Evolutionary conservation across 2,888 invertebrate genomes (phyloP), one percentile per base, ranked within the genome.

Genomic region (Drosophila picticornis): DNA sequence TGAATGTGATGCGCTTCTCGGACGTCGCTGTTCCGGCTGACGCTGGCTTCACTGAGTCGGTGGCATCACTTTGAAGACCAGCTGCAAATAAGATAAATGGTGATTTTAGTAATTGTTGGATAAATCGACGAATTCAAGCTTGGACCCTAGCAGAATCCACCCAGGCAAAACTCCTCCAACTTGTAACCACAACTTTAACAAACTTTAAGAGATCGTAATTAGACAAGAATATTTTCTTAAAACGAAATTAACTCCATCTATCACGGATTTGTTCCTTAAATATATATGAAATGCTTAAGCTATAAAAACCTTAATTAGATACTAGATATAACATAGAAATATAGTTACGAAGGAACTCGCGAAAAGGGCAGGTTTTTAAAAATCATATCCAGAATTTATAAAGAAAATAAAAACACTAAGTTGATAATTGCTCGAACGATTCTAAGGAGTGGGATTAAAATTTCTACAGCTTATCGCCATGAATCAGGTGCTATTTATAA

Each of bases 1-100:
- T 93, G 57, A 93, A 92, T 0, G 85, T 92, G 13, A 93, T 93
- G 10, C 90, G 92, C 65, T 91, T 92, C 13, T 93, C 93, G 2
- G 84, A 10, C 7, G 84, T 63, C 0, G 34, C 27, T 4, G 52
- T 16, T 27, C 31, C 46, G 2, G 29, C 25, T 10, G 51, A 19
- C 27, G 48, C 57, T 1, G 62, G 13, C n/a, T 78, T 71, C 16
- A 64, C 56, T 0, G 88, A 78, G 55, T 92, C 91, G 22, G 82
- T 84, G 10, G 81, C 72, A 77, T 91, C 91, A 34, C 48, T 66
- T 65, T 77, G 77, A 4, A 88, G 80, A 56, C 88, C 84, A 64
- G 82, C 84, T 84, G 65, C 11, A 61, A 67, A 50, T 36, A 51
- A 48, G 43, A 25, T 25, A 34, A 40, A 6, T n/a, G 0, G 5